Base-by-base conservation (phyloP, 2,888 invertebrate species). In the Neoascia interrupta region DNA sequence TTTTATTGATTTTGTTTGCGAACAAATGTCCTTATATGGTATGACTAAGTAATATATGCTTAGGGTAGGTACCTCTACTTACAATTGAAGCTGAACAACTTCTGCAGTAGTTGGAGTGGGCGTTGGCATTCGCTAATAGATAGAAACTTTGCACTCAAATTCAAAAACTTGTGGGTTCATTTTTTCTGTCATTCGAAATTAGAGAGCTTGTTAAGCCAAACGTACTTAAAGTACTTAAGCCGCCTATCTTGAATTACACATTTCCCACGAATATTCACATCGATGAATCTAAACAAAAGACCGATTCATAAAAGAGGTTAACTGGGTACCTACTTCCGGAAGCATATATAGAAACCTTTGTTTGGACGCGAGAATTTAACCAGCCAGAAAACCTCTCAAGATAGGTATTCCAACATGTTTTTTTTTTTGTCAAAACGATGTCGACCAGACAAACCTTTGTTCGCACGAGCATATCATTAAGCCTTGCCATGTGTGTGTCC, bases 21-120 rank as follows among this genome's bases (percentile, higher is more conserved):
- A 63, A 39, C 43, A 26, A 79, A 68, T 73, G 79, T 66, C 79
- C 79, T 79, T 79, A 79, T 79, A 79, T 79, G 79, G 79, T 73
- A 73, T 73, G 53, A 63, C 54, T 56, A 63, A 56, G 63, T 26
- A 31, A 6, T n/a, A 41, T 61, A 51, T 69, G 69, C 75, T 69
- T 63, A 70, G 70, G 69, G 60, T 74, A 74, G 74, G 75, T 56
- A 63, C 61, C 54, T n/a, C 31, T 2, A 18, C 16, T n/a, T 21
- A 16, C 18, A 41, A 36, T 47, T 21, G 23, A 15, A 13, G 51
- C 6, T 8, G 21, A 15, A 11, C 6, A 3, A 18, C 23, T 36
- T 23, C 43, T 23, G 53, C 21, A 36, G 41, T 10, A 6, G 21
- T 56, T 13, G 10, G 49, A 37, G 75, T 64, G 75, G 76, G 76